These are phyloP conservation scores for Apis cerana DNA, from an alignment of 1,140 invertebrate genomes.

Conservation along the genomic window DNA sequence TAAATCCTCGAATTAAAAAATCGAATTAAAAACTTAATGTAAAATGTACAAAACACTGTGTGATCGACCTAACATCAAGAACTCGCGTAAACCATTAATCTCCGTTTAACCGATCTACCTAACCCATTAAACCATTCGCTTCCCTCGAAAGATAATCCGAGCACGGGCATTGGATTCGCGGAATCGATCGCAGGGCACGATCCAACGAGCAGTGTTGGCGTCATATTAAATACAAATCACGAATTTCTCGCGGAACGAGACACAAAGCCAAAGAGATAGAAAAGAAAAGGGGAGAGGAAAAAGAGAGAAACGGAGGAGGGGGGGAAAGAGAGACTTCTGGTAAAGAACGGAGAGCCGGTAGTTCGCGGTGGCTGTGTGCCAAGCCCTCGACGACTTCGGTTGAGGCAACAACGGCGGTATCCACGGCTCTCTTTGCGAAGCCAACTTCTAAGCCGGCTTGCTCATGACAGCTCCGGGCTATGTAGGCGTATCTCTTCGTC, in stretches of 20 bases:
- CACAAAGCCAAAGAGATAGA: not conserved
- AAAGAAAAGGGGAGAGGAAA: not conserved
- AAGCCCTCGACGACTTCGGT: constrained; percentile 55
- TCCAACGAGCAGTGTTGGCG: not conserved
- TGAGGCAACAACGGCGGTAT: constrained; percentile 49
- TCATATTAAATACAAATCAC: constrained; percentile 49
- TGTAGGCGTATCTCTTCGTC: constrained; percentile 57
- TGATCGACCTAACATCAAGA: too few species aligned
- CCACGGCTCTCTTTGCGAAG: constrained; percentile 23
- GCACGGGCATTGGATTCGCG: constrained; percentile 11
- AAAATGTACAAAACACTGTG: too few species aligned
- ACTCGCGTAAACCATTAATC: constrained; percentile 23
- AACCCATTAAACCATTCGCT: constrained; percentile 13
- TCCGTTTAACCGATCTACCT: constrained; percentile 42
- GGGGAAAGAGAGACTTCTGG: not conserved
- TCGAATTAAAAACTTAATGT: too few species aligned
- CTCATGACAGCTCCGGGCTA: constrained; percentile 54
- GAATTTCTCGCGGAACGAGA: constrained; percentile 45
- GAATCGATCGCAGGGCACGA: constrained; percentile 29
- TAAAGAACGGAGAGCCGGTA: constrained; percentile 27
- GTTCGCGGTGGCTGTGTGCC: constrained; percentile 49
- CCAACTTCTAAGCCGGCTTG: constrained; percentile 30
- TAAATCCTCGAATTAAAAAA: not conserved
- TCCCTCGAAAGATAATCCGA: constrained; percentile 29
- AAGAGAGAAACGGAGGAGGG: not conserved